phyloP scores from a whole-genome alignment of 2,797 vertebrate genomes.

The Sylvia borin region DNA sequence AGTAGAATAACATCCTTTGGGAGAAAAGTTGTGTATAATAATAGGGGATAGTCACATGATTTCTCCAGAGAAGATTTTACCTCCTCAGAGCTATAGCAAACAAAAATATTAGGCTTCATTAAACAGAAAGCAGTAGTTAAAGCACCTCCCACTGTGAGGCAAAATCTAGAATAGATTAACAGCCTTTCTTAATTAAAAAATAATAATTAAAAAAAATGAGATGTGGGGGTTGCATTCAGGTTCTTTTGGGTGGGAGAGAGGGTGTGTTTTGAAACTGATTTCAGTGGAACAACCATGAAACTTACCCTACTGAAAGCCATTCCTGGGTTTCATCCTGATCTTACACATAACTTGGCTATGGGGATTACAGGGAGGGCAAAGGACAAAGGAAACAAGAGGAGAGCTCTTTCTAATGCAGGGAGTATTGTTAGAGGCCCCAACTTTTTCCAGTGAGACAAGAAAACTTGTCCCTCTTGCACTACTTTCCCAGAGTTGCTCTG shows the following conservation, averaged over 20 bases:
- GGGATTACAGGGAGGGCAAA: background rate
- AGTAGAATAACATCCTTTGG: background rate
- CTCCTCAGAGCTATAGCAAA: background rate
- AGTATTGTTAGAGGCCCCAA: background rate
- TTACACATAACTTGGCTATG: background rate
- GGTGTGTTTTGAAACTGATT: background rate
- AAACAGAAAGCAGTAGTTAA: background rate
- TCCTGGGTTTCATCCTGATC: background rate
- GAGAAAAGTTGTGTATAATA: background rate
- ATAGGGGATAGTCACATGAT: background rate
- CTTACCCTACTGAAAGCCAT: background rate
- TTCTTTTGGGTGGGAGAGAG: too few species aligned
- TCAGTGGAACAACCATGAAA: background rate
- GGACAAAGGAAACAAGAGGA: background rate
- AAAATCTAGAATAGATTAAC: background rate
- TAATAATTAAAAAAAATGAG: background rate
- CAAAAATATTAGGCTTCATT: background rate
- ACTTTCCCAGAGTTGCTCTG: fast-evolving
- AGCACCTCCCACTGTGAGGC: background rate
- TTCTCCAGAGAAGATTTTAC: background rate
- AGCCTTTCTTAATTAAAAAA: background rate
- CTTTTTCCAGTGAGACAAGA: background rate
- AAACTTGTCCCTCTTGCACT: background rate
- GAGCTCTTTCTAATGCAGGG: background rate
- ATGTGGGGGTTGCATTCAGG: fast-evolving